These are phyloP conservation scores for Wasmannia auropunctata DNA, from an alignment of 1,140 invertebrate species.

Conservation along the genomic window DNA sequence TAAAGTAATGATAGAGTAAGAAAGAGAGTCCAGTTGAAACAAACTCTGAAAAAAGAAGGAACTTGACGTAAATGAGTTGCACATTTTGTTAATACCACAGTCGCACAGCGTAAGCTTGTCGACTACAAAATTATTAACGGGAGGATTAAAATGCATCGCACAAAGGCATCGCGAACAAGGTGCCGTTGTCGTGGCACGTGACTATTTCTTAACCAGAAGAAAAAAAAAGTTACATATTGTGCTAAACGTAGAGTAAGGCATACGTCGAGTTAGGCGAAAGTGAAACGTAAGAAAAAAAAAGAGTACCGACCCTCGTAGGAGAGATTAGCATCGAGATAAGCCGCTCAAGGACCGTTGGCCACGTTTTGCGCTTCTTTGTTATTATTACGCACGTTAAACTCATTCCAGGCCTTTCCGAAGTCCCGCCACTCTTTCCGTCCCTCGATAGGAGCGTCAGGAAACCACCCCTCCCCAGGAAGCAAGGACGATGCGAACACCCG, in stretches of 20 bases:
- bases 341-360: conserved; percentile 74
- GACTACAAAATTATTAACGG: not conserved
- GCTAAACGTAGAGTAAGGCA: conserved; percentile 82
- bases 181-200: conserved; percentile 59
- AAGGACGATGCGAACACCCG: conserved; percentile 52
- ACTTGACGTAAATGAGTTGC: conserved; percentile 2
- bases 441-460: conserved; percentile 37
- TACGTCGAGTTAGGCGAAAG: conserved; percentile 79
- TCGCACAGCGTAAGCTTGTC: not conserved
- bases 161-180: conserved; percentile 60
- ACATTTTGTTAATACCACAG: not conserved
- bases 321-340: conserved; percentile 79
- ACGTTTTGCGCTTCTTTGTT: conserved; percentile 74
- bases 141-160: conserved; percentile 27
- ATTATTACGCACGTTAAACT: conserved; percentile 66
- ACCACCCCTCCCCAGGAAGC: conserved; percentile 61
- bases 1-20: not conserved
- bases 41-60: not conserved
- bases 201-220: conserved; percentile 76
- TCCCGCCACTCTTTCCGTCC: conserved; percentile 54
- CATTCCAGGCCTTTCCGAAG: conserved; percentile 57
- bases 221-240: conserved; percentile 77
- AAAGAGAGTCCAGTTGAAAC: not conserved
- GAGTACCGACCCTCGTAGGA: conserved; percentile 78
- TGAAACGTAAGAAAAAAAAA: conserved; percentile 70